Base-by-base conservation (phyloP, 2,797 vertebrate species). In the Trematomus bernacchii region DNA sequence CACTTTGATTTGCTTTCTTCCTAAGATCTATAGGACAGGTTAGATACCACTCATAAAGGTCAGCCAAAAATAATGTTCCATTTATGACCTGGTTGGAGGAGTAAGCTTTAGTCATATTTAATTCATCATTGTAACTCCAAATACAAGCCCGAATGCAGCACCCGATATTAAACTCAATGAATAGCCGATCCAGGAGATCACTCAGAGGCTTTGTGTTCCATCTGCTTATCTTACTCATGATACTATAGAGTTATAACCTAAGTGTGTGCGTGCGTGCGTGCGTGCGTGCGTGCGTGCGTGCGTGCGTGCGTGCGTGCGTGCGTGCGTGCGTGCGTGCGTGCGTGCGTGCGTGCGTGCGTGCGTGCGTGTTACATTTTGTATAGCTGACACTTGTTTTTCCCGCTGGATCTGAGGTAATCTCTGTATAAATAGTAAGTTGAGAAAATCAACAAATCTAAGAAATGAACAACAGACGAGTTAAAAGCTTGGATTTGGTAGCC, bases 341-440 rank as follows among this genome's bases (percentile, higher is more conserved):
- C 21, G 21, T 21, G 21, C 21, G 77, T 27, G 27, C 27, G 27
- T 27, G 33, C 58, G 72, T 67, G 77, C 72, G 40, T 33, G 66
- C 62, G 15, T 62, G 86, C 75, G 84, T 84, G 63, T 52, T 59
- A 59, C 77, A 66, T 78, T 66, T 75, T 0, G 4, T 42, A 50
- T 21, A n/a, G 30, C 33, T 37, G 33, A 37, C 33, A 37, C 33
- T 33, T 33, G 30, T 5, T 33, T 33, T 33, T 33, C 6, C 33
- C 7, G 6, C 33, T 37, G 33, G 33, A 37, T 37, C 33, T 9
- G 8, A 37, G 8, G 33, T 37, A 9, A 37, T 37, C 7, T 37
- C 33, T 37, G 33, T 37, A 7, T 37, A 37, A 37, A 37, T 27
- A 27, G 27, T 27, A 27, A 27, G 4, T 27, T 27, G 27, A 37